Evolutionary conservation across 2,888 invertebrate genomes (phyloP), one percentile per base, ranked within the genome.

Genomic region (Caenorhabditis wallacei): DNA sequence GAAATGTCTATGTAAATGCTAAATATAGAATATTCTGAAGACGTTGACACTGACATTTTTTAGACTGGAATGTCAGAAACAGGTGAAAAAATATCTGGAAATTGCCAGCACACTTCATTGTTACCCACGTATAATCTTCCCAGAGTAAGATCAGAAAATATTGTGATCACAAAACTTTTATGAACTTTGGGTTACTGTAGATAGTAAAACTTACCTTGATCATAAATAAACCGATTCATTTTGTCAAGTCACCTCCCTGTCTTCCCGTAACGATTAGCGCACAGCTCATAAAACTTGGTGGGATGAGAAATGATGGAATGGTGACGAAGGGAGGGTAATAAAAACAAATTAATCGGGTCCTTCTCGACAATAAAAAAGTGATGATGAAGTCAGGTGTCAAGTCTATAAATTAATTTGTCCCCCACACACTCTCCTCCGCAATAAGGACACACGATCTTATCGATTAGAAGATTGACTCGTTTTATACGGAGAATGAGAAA

Each of bases 271-370:
- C 66, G 69, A 76, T 76, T 76, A 76, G 76, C 76, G 76, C 68
- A 76, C 61, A 76, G 68, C 76, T 76, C 76, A 76, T 76, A 76
- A 76, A 76, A 76, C 53, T 56, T 74, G 20, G n/a, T n/a, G n/a
- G n/a, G 2, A 53, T 64, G 56, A 46, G 72, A 54, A 61, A 71
- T 40, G 20, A 18, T 18, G 46, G 18, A 8, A 43, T 22, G 24
- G 51, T 40, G 40, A 40, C 11, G 40, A 35, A 11, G 57, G 26
- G 43, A 43, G 43, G 11, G 43, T 5, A 59, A 76, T 61, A 61
- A 76, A 76, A 76, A 69, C 76, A 76, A 69, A 76, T 76, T 76
- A 76, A 76, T 76, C 51, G 59, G 68, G 76, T 66, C 63, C 54
- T 20, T 56, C 56, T 30, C 26, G 24, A 30, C n/a, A 37, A 26